Evolutionary conservation across 2,888 invertebrate species (phyloP), one percentile per base, ranked within the genome.

Genomic region (Mythimna ferrago): DNA sequence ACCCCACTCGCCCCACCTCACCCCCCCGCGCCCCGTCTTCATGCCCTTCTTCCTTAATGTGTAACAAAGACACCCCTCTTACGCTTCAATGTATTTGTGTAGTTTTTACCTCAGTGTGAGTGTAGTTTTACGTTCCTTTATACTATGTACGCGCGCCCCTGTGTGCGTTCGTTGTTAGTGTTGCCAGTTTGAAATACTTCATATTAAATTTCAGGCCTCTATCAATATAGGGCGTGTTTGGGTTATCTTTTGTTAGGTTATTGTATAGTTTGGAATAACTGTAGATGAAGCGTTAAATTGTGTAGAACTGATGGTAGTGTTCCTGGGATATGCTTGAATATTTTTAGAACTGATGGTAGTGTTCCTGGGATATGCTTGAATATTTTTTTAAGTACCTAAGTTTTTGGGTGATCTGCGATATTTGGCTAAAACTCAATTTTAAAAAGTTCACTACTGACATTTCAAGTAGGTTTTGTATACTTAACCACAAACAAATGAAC

Each of bases 51-150:
- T 95, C 96, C 95, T 95, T 95, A 95, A 95, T 94, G 92, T 93
- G 93, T 95, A 96, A 96, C 96, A 96, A 96, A 96, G 96, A 96
- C 95, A 92, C 95, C 95, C 95, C 95, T 94, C 95, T 95, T 95
- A 94, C 90, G 91, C 88, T 91, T 90, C 91, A 89, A 92, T 94
- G 94, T 94, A 92, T 94, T 93, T 91, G 93, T 92, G 92, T 93
- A 92, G 90, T 90, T 90, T 88, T 83, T 87, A 87, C 73, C 64
- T 66, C 41, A 92, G 94, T 95, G 94, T 94, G 94, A 68, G 94
- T 92, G 82, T 92, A 92, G 92, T 93, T 92, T 89, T 88, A 87
- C 80, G 79, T 78, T 81, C 73, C 78, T 79, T 86, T 81, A 85
- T 82, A 66, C 78, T 69, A 73, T 71, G 69, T 78, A 80, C 86